These are phyloP conservation scores for Ceratina japonica DNA, from an alignment of 1,140 invertebrate genomes.

Conservation along the genomic window DNA sequence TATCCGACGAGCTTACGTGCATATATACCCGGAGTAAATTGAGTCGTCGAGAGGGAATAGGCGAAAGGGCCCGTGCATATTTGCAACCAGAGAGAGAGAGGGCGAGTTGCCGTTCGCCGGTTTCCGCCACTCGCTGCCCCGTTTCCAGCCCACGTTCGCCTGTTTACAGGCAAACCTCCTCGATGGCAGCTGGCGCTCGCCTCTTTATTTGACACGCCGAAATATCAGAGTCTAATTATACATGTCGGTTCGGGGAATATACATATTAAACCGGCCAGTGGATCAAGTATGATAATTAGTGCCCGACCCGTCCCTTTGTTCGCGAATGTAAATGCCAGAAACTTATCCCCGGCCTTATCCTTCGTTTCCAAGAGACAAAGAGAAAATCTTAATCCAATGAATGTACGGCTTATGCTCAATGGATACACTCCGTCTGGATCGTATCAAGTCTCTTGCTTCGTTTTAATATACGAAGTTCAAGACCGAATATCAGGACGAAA, in stretches of 20 bases:
- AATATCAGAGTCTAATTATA: no score
- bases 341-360: slow-evolving; percentile 27
- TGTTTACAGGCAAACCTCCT: slow-evolving; percentile 34
- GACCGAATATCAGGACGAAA: no score
- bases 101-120: neutral
- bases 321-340: slow-evolving; percentile 31
- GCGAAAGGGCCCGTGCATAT: slow-evolving; percentile 26
- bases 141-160: slow-evolving; percentile 31
- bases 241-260: no score
- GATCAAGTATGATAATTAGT: slow-evolving; percentile 27
- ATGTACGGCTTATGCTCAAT: slow-evolving; percentile 31
- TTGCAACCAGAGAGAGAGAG: slow-evolving; percentile 5
- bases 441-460: neutral
- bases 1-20: neutral
- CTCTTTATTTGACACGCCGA: no score
- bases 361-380: slow-evolving; percentile 4
- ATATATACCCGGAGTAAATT: slow-evolving; percentile 20
- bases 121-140: slow-evolving; percentile 14
- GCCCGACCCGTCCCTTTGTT: neutral
- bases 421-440: neutral
- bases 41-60: slow-evolving; percentile 37
- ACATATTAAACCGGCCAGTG: neutral
- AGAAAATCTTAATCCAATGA: slow-evolving; percentile 45
- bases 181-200: no score
- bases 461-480: no score